phyloP scores from a whole-genome alignment of 2,888 invertebrate species.

The Cyclophora punctaria region DNA sequence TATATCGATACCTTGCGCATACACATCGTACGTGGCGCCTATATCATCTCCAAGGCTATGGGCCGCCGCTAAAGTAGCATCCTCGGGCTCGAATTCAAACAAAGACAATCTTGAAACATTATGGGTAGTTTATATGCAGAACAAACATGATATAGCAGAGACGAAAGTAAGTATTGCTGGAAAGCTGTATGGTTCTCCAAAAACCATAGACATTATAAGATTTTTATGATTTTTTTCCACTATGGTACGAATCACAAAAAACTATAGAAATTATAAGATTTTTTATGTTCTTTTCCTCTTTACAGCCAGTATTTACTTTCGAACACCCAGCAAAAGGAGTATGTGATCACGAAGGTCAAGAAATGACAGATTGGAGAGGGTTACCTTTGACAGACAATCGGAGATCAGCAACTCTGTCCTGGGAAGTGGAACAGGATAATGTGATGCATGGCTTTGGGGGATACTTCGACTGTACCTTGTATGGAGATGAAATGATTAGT shows the following conservation, averaged over 20 bases:
- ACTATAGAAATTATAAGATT: too few species aligned
- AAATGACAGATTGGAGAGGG: slow-evolving; percentile 78
- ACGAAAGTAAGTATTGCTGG: slow-evolving; percentile 62
- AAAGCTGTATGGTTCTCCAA: too few species aligned
- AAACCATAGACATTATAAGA: too few species aligned
- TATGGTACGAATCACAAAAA: too few species aligned
- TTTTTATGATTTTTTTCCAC: too few species aligned
- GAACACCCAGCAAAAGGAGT: slow-evolving; percentile 88
- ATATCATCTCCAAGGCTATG: slow-evolving; percentile 92
- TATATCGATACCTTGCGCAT: slow-evolving; percentile 89
- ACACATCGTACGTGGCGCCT: slow-evolving; percentile 94
- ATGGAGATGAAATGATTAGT: slow-evolving; percentile 89
- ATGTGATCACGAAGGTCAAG: slow-evolving; percentile 79
- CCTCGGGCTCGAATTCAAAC: slow-evolving; percentile 30
- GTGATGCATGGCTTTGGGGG: slow-evolving; percentile 96
- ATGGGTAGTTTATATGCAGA: slow-evolving; percentile 94
- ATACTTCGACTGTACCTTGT: slow-evolving; percentile 93
- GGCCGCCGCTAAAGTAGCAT: slow-evolving; percentile 78
- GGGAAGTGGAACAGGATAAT: slow-evolving; percentile 82
- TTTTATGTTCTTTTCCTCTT: slow-evolving; percentile 7
- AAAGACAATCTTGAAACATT: slow-evolving; percentile 81
- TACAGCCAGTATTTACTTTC: slow-evolving; percentile 87
- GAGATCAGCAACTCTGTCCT: slow-evolving; percentile 80
- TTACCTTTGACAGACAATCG: slow-evolving; percentile 85
- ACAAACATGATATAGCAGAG: slow-evolving; percentile 84